Evolutionary conservation across 2,797 vertebrate species (phyloP), one percentile per base, ranked within the genome.

Genomic region (Sternarchorhynchus goeldii): DNA sequence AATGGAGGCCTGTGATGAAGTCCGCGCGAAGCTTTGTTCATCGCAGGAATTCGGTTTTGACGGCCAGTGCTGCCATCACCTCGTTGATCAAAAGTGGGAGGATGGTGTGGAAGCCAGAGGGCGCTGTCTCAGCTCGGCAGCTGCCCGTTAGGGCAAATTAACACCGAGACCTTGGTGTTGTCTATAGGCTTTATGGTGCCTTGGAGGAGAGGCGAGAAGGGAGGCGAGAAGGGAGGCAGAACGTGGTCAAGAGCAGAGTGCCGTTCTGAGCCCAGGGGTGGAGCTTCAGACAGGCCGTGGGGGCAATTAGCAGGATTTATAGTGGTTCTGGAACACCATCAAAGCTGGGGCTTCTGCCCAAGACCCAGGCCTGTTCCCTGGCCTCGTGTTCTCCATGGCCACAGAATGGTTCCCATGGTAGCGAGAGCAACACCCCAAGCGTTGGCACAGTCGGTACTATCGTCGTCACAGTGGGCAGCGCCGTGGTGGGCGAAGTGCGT

Each of bases 251-350:
- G 83, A 91, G 85, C 84, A 69, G 83, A 88, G 88, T 82, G 58
- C 80, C 39, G 65, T 63, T 71, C 36, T 20, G 82, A 81, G 82
- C 86, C 89, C 82, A 66, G 89, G 83, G 85, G 84, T 84, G 83
- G 78, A 88, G 81, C 84, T 88, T 86, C 81, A 91, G 87, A 85
- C 68, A 85, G 86, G 88, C 88, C 87, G 86, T 83, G 88, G 90
- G 90, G 91, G 85, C 89, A 90, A 93, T 93, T 93, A 93, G 87
- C 86, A 82, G 75, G 88, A 88, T 91, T 93, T 93, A 91, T 86
- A 86, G 85, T 81, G 87, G 75, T 63, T 75, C 88, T 90, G 91
- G 90, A 88, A 88, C 12, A 57, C 67, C 66, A 87, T 86, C 88
- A 90, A 86, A 87, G 65, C 80, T 80, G 78, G 84, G 85, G 85